phyloP scores from a whole-genome alignment of 1,140 invertebrate species.

The Drosophila lini region DNA sequence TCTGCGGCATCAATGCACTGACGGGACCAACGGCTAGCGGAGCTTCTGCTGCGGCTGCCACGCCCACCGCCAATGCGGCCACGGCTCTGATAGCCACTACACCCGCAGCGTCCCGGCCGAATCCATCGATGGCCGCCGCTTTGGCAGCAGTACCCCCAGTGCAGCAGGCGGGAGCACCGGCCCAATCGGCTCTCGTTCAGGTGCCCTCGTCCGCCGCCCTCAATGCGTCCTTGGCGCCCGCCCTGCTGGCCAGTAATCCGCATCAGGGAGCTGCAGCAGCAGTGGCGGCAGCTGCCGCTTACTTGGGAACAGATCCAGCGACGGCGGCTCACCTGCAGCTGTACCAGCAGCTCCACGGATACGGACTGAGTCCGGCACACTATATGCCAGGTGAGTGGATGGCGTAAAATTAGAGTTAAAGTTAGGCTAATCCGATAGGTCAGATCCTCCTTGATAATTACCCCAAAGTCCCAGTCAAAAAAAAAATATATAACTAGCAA shows the following conservation, averaged over 20 bases:
- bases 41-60: conserved; percentile 56
- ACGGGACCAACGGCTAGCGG: conserved; percentile 48
- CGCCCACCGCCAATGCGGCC: conserved; percentile 61
- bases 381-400: conserved; percentile 86
- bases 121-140: conserved; percentile 69
- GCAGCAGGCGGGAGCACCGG: conserved; percentile 35
- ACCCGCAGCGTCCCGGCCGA: conserved; percentile 47
- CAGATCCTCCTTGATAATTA: neutral
- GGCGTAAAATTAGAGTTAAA: neutral
- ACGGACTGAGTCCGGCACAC: conserved; percentile 90
- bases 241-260: conserved; percentile 47
- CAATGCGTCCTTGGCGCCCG: conserved; percentile 50
- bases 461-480: neutral
- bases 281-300: conserved; percentile 45
- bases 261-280: conserved; percentile 33
- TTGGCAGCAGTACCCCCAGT: conserved; percentile 65
- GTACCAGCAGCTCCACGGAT: conserved; percentile 91
- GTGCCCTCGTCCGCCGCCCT: conserved; percentile 54
- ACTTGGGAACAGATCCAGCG: conserved; percentile 53
- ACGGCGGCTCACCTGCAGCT: conserved; percentile 87
- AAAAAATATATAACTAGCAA: no score
- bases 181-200: conserved; percentile 55
- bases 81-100: conserved; percentile 66
- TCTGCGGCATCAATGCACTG: conserved; percentile 88
- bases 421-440: conserved; percentile 12